These are phyloP conservation scores for Frankliniella fusca DNA, from an alignment of 2,888 invertebrate species.

Conservation along the genomic window DNA sequence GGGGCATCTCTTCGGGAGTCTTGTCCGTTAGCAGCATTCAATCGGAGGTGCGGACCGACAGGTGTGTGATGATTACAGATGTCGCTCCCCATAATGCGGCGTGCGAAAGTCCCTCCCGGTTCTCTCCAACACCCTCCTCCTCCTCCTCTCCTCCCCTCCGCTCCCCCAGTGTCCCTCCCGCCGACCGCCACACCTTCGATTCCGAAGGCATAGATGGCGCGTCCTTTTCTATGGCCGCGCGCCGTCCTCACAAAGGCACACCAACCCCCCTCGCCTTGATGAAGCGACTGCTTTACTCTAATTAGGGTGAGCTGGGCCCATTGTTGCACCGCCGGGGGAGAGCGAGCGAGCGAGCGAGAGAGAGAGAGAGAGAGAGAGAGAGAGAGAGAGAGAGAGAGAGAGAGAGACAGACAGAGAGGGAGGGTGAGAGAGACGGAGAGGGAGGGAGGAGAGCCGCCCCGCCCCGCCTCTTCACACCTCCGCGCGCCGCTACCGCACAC, in stretches of 20 bases:
- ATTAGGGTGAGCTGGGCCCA: constrained; percentile 3
- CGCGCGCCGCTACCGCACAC: neutral
- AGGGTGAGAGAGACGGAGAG: too few species aligned
- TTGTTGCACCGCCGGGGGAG: neutral
- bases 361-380: neutral
- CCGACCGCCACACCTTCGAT: neutral
- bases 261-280: neutral
- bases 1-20: too few species aligned
- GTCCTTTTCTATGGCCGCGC: neutral
- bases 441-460: too few species aligned
- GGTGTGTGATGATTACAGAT: constrained; percentile 17
- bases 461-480: constrained; percentile 18
- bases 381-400: neutral
- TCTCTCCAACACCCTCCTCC: neutral
- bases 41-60: neutral
- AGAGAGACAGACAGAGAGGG: too few species aligned
- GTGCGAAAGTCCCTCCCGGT: too few species aligned
- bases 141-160: neutral
- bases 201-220: too few species aligned
- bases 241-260: neutral
- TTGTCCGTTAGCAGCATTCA: too few species aligned
- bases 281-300: neutral
- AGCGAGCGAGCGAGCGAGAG: neutral
- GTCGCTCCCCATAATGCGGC: neutral
- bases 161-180: neutral